phyloP scores from a whole-genome alignment of 2,888 invertebrate species.

The Stegana nigrithorax region DNA sequence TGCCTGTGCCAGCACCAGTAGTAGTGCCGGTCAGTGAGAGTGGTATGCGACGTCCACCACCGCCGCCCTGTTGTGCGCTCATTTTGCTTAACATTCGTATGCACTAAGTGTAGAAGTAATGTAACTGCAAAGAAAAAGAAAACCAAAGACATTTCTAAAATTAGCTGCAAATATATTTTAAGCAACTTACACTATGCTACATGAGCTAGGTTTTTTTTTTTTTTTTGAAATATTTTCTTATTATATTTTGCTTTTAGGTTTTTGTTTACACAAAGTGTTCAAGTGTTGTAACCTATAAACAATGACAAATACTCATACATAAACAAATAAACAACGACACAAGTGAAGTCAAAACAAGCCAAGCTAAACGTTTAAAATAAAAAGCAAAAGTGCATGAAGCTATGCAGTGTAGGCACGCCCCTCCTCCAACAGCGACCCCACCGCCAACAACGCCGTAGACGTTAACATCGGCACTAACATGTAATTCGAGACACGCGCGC shows the following conservation, averaged over 20 bases:
- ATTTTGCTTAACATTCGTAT: conserved; percentile 59
- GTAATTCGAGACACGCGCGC: not conserved
- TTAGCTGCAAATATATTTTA: too few relatives aligned
- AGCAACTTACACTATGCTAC: too few relatives aligned
- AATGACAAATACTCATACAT: not conserved
- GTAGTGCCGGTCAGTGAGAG: conserved; percentile 47
- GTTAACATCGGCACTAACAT: not conserved
- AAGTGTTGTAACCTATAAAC: not conserved
- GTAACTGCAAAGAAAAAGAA: not conserved
- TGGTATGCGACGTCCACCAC: conserved; percentile 46
- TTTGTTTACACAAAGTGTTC: not conserved
- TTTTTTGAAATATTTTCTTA: too few relatives aligned
- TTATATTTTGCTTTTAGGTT: too few relatives aligned
- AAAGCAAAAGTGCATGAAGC: not conserved
- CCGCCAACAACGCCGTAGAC: not conserved
- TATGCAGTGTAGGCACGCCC: too few relatives aligned
- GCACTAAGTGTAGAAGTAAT: conserved; percentile 32
- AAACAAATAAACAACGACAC: not conserved
- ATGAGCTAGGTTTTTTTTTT: too few relatives aligned
- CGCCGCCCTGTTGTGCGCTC: conserved; percentile 42
- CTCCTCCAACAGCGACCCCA: not conserved
- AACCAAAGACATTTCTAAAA: not conserved
- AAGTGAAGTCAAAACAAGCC: too few relatives aligned
- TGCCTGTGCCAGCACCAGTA: conserved; percentile 33
- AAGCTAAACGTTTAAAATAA: not conserved